Evolutionary conservation across 2,113 vertebrate species (phyloP).

Genomic region (Equus quagga): DNA sequence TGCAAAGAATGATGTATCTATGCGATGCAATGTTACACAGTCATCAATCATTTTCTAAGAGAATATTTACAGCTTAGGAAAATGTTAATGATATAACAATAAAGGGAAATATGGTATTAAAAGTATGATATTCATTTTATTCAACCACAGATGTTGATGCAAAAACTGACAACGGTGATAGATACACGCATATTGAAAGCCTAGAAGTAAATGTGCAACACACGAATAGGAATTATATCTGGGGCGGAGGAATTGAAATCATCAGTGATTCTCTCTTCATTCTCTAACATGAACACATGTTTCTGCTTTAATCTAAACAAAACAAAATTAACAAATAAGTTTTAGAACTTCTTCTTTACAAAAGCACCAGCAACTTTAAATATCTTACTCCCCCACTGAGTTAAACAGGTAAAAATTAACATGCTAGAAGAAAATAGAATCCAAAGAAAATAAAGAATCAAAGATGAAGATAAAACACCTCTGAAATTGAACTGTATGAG

Average conservation of each 20-base stretch:
- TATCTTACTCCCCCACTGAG: not conserved
- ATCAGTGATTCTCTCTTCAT: not conserved
- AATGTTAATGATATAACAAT: not conserved
- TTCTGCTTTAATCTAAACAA: not conserved
- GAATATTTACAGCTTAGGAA: not conserved
- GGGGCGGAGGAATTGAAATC: not conserved
- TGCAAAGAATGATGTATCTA: not conserved
- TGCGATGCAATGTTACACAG: not conserved
- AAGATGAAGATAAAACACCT: not conserved
- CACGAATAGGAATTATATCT: not conserved
- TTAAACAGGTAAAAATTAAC: not conserved
- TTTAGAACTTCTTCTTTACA: not conserved
- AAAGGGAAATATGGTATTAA: not conserved
- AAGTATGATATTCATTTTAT: not conserved
- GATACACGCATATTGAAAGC: not conserved
- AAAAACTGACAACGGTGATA: not conserved
- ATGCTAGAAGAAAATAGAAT: not conserved
- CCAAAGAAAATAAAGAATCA: not conserved
- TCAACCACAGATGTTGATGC: not conserved
- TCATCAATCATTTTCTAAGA: not conserved
- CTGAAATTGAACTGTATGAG: not conserved
- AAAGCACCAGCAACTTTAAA: not conserved
- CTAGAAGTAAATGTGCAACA: not conserved
- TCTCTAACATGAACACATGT: constrained; percentile 21
- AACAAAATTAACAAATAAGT: not conserved